phyloP scores from a whole-genome alignment of 2,888 invertebrate species.

The Epinotia demarniana region DNA sequence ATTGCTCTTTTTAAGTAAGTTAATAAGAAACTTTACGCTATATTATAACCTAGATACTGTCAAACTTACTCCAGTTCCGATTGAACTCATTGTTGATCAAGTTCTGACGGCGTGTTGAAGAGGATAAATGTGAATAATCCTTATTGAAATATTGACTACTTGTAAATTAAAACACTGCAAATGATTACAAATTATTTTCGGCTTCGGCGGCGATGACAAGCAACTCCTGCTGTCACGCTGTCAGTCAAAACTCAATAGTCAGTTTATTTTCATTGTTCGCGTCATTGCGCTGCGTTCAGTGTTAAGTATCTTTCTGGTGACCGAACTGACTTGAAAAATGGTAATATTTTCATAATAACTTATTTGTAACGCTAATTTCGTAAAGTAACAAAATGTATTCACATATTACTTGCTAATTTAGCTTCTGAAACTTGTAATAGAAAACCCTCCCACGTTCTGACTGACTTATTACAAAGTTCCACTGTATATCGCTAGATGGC shows the following conservation, averaged over 20 bases:
- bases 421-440: background rate
- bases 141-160: slow-evolving; percentile 45
- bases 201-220: slow-evolving; percentile 70
- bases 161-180: slow-evolving; percentile 29
- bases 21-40: background rate
- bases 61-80: slow-evolving; percentile 95
- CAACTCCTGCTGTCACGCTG: slow-evolving; percentile 58
- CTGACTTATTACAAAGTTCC: background rate
- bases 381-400: background rate
- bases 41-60: slow-evolving; percentile 55
- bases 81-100: slow-evolving; percentile 92
- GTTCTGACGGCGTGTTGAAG: slow-evolving; percentile 47
- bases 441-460: background rate
- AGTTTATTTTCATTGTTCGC: slow-evolving; percentile 36
- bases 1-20: background rate
- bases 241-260: slow-evolving; percentile 41
- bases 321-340: background rate
- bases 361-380: background rate
- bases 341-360: background rate
- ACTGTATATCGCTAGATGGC: background rate
- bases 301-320: background rate
- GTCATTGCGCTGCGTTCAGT: slow-evolving; percentile 13
- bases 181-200: slow-evolving; percentile 50
- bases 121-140: slow-evolving; percentile 43
- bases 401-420: no score